Evolutionary conservation across 2,888 invertebrate species (phyloP), one percentile per base, ranked within the genome.

Genomic region (Sesia apiformis): DNA sequence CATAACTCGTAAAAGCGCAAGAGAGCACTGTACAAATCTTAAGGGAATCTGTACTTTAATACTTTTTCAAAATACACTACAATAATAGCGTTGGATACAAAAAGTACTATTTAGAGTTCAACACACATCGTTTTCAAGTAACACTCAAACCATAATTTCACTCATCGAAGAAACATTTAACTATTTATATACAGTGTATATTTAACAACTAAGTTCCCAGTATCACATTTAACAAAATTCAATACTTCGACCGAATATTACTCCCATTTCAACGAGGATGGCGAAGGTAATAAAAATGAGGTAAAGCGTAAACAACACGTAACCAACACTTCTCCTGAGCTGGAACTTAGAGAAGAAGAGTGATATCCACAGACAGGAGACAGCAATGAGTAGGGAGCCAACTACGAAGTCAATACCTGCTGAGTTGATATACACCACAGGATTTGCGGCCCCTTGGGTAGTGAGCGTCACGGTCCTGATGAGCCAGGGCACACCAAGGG

Each of bases 401-500:
- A 96, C 93, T 4, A 96, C 95, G 76, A 95, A 97, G 64, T 94
- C 94, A 46, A 97, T 92, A 0, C 96, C 95, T 2, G 92, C 91
- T 0, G 97, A 96, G 66, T 93, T 92, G 57, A 98, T 94, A 53
- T 84, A 70, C 0, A 97, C 92, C 5, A 83, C 87, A 0, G 90
- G 76, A 3, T 70, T 57, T 39, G 90, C 84, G 0, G 79, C 85
- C 4, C 90, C 90, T 57, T 87, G 81, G 0, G 71, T 81, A 3
- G 90, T 76, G 51, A 90, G 74, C 52, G 92, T 81, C 60, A 94
- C 74, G 3, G 93, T 93, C 74, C 93, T 94, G 63, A 96, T 93
- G 55, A 95, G 92, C 97, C 97, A 97, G 0, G 97, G 97, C 39
- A 96, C 74, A 2, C 96, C 96, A 50, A 97, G 82, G 3, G 96